Percentiles rank a stretch among this genome's conserved stretches.
Conservation (phyloP, 2,797 vertebrate species). For the Typhlichthys eigenmanni region DNA sequence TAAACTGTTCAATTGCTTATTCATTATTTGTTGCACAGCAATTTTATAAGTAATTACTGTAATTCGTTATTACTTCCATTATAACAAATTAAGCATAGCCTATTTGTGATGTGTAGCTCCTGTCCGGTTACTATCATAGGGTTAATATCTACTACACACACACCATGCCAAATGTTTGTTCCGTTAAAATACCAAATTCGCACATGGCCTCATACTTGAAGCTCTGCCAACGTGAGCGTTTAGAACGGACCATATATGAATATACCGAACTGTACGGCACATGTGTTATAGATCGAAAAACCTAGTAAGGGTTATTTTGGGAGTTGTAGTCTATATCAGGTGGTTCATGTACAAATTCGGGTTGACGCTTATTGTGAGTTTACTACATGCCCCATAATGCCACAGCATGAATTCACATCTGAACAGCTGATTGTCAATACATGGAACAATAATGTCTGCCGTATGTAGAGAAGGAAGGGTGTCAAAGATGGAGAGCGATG, state of each 20-base stretch:
- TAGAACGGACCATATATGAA: constrained; percentile 26
- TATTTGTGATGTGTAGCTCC: too few relatives aligned
- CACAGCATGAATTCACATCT: neutral
- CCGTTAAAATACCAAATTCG: neutral
- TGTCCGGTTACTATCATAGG: too few relatives aligned
- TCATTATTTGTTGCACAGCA: neutral
- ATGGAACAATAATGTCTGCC: constrained; percentile 59
- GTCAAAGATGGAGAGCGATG: constrained; percentile 71
- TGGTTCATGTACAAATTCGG: fast-evolving
- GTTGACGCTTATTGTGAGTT: fast-evolving
- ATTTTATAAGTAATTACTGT: too few relatives aligned
- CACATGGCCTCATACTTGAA: constrained; percentile 32
- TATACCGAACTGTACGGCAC: constrained; percentile 2
- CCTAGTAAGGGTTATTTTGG: constrained; percentile 47
- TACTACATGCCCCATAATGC: constrained; percentile 71
- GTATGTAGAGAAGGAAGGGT: constrained; percentile 63
- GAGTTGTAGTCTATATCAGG: constrained; percentile 43
- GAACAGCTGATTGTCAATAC: constrained; percentile 73
- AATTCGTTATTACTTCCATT: too few relatives aligned
- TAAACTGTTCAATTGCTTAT: neutral
- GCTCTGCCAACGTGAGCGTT: neutral
- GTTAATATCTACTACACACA: too few relatives aligned
- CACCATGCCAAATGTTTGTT: too few relatives aligned
- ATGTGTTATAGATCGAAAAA: constrained; percentile 11
- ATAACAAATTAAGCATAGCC: too few relatives aligned